These are phyloP conservation scores for Vireo griseus DNA, from an alignment of 2,797 vertebrate species.

Conservation along the genomic window DNA sequence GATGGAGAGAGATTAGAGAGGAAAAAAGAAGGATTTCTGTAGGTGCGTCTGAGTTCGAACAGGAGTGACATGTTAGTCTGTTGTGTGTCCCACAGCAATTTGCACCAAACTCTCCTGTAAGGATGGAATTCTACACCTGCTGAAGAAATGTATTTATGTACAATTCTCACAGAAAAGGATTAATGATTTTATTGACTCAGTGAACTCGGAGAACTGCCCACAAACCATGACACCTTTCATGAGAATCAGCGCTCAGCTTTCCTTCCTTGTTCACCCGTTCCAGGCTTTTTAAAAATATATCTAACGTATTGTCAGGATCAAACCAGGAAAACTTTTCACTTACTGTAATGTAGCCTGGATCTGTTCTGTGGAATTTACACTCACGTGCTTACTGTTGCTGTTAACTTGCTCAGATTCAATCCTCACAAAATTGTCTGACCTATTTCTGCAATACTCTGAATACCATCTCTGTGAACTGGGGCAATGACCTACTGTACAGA, in stretches of 20 bases:
- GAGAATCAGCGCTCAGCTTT: not conserved
- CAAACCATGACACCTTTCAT: not conserved
- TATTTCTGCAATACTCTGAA: not conserved
- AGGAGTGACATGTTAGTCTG: not conserved
- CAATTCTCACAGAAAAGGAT: not conserved
- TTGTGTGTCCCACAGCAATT: not conserved
- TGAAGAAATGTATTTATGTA: not conserved
- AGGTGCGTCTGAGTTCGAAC: not conserved
- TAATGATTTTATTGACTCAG: not conserved
- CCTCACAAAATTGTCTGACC: not conserved
- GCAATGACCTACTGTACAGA: not conserved
- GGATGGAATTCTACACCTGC: not conserved
- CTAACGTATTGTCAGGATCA: not conserved
- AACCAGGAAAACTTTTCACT: not conserved
- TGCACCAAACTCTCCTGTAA: not conserved
- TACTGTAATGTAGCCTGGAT: not conserved
- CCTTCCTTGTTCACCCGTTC: not conserved
- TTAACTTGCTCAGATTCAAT: not conserved
- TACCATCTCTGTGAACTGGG: not conserved
- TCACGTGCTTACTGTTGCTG: not conserved
- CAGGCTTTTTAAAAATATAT: fast-evolving
- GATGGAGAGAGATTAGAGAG: not conserved
- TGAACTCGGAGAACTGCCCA: not conserved
- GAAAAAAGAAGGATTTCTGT: not conserved
- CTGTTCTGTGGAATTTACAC: not conserved